Conservation (phyloP, 2,888 invertebrate genomes). For the Synanthedon tipuliformis region DNA sequence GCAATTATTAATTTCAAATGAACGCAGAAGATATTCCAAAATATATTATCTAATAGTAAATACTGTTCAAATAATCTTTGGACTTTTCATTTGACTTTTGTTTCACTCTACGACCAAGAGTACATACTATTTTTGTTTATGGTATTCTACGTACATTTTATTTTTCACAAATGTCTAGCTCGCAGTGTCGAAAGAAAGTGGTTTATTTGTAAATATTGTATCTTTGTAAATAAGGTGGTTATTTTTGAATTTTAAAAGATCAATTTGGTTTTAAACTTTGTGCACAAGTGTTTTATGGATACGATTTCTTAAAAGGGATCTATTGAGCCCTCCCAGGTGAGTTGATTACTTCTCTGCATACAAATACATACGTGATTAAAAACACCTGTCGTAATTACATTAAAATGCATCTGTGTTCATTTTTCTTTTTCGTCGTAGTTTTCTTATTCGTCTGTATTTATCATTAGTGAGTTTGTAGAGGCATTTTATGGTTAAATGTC, state of each 20-base stretch:
- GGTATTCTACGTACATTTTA: background rate
- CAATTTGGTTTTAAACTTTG: constrained; percentile 15
- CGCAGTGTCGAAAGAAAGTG: constrained; percentile 33
- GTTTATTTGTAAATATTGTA: constrained; percentile 61
- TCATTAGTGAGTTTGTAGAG: constrained; percentile 16
- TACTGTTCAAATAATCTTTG: too few species aligned
- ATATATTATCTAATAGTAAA: too few species aligned
- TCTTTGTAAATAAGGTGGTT: constrained; percentile 37
- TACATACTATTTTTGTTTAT: too few species aligned
- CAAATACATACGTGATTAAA: constrained; percentile 6
- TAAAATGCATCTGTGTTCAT: constrained; percentile 13
- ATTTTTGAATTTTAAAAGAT: constrained; percentile 18
- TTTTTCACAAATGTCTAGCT: constrained; percentile 7
- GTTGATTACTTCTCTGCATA: constrained; percentile 15
- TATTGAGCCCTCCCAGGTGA: constrained; percentile 31
- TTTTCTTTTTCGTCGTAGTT: constrained; percentile 3
- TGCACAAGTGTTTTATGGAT: constrained; percentile 44
- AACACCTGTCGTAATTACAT: constrained; percentile 15
- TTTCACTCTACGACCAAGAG: too few species aligned
- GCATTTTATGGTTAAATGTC: constrained; percentile 6
- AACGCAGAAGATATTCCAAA: too few species aligned
- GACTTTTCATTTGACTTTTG: too few species aligned
- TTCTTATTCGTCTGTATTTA: constrained; percentile 6
- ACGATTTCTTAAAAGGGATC: constrained; percentile 11
- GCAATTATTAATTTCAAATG: background rate